Percentiles rank a stretch among this genome's conserved stretches.
These are phyloP conservation scores for Alsophila aescularia DNA, from an alignment of 2,888 invertebrate genomes.

Conservation along the genomic window DNA sequence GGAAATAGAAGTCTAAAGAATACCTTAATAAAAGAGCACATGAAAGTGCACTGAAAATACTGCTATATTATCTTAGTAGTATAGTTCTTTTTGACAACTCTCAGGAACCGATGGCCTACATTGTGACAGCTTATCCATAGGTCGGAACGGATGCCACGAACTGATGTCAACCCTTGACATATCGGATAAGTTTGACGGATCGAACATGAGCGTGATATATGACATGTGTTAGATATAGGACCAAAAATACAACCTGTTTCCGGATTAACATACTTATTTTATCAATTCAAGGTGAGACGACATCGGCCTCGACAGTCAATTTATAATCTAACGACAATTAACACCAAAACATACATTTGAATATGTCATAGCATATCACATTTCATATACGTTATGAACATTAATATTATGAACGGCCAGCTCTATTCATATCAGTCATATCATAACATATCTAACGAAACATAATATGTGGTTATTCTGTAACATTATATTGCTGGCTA, in stretches of 20 bases:
- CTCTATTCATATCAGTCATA: constrained; percentile 40
- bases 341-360: constrained; percentile 41
- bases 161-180: constrained; percentile 81
- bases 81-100: constrained; percentile 48
- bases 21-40: constrained; percentile 50
- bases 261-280: neutral
- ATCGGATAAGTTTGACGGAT: constrained; percentile 77
- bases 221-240: constrained; percentile 55
- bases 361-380: constrained; percentile 51
- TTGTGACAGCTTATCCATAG: constrained; percentile 66
- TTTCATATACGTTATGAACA: constrained; percentile 47
- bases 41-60: constrained; percentile 45
- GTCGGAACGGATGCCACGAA: constrained; percentile 74
- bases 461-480: constrained; percentile 53
- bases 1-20: constrained; percentile 51
- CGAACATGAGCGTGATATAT: constrained; percentile 70
- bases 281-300: neutral
- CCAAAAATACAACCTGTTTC: constrained; percentile 12
- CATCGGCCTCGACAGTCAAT: constrained; percentile 20
- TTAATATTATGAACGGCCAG: constrained; percentile 49
- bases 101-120: constrained; percentile 39
- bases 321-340: constrained; percentile 46
- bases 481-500: constrained; percentile 59
- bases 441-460: constrained; percentile 49
- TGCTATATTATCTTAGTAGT: constrained; percentile 41